Evolutionary conservation across 2,113 vertebrate genomes (phyloP), one percentile per base, ranked within the genome.

Genomic region (Clupea harengus): DNA sequence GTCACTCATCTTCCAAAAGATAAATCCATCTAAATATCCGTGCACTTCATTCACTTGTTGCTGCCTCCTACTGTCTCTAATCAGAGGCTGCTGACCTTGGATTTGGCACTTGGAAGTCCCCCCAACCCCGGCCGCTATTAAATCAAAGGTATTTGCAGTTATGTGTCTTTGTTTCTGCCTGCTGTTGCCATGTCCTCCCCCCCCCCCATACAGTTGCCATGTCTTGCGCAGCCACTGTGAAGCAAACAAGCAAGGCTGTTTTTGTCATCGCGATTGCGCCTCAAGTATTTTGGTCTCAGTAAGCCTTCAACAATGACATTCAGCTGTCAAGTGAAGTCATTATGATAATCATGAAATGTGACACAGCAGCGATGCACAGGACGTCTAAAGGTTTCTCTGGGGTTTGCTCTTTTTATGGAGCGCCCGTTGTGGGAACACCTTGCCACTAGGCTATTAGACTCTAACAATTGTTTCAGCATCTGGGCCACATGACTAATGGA

Each of bases 281-380:
- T 32, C 72, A 44, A 78, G 72, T 78, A 78, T 78, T 78, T 78
- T 78, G 72, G 28, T 78, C 72, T 39, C 32, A 32, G 28, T 78
- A 78, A 39, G 28, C 72, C 32, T 78, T 39, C 25, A 78, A 28
- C 25, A 78, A 78, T 78, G 72, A 78, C 72, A 78, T 78, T 78
- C 72, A 78, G 72, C 72, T 78, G 72, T 78, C 72, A 78, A 78
- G 72, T 39, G 72, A 39, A 78, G 72, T 32, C 72, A 78, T 78
- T 78, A 78, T 78, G 72, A 78, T 78, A 78, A 78, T 78, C 72
- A 78, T 78, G 72, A 78, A 78, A 78, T 78, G 72, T 78, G 72
- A 78, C 72, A 78, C 72, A 78, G 25, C 5, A 32, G 72, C 72
- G 13, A 44, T 11, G 32, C 72, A 39, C 72, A 15, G 32, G 4